phyloP scores from a whole-genome alignment of 1,140 invertebrate species.

The Melipona quadrifasciata region DNA sequence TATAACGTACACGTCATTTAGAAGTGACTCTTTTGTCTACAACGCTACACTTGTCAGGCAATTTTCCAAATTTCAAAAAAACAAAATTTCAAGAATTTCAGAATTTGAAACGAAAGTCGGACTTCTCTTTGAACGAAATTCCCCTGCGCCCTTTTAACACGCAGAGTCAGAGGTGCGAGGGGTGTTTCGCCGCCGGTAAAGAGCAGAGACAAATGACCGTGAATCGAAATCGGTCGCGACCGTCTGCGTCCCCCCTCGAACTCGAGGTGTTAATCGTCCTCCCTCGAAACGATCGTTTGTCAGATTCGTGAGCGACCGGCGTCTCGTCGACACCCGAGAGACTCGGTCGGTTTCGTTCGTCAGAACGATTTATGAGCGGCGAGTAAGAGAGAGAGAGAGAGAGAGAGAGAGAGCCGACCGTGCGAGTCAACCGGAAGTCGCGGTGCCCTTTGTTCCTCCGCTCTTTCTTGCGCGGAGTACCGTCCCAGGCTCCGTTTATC shows the following conservation, averaged over 20 bases:
- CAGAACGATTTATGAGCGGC: conserved; percentile 71
- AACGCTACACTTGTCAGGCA: no score
- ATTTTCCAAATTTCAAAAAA: no score
- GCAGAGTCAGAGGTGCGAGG: background rate
- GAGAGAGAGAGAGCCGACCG: conserved; percentile 39
- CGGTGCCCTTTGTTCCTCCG: conserved; percentile 64
- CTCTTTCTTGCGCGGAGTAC: conserved; percentile 40
- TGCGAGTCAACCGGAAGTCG: conserved; percentile 67
- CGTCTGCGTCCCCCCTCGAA: background rate
- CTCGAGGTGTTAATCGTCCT: conserved; percentile 71
- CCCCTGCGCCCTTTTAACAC: no score
- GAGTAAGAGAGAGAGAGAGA: background rate
- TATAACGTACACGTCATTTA: no score
- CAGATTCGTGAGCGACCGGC: conserved; percentile 55
- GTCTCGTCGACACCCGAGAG: background rate
- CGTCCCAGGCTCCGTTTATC: conserved; percentile 72
- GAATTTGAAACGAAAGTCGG: no score
- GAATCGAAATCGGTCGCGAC: conserved; percentile 17
- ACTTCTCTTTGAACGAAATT: no score
- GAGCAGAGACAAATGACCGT: conserved; percentile 22
- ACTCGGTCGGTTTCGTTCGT: conserved; percentile 52
- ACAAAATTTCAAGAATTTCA: no score
- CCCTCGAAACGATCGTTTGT: conserved; percentile 63
- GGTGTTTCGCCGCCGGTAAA: background rate
- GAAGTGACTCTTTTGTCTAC: no score